Evolutionary conservation across 1,140 invertebrate genomes (phyloP).

Genomic region (Luehdorfia chinensis): DNA sequence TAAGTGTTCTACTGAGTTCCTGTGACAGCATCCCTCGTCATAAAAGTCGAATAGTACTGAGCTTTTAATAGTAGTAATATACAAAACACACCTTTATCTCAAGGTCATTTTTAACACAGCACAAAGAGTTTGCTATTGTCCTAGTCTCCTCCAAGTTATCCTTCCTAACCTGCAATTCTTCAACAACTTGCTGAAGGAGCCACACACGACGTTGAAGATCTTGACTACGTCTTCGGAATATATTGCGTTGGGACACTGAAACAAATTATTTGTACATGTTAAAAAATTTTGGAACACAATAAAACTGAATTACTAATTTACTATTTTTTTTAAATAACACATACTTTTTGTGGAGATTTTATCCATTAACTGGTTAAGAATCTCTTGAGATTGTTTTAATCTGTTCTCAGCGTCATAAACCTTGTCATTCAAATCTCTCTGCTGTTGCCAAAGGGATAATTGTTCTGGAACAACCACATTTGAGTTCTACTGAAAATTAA

Average conservation of each 20-base stretch:
- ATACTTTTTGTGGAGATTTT: too few relatives aligned
- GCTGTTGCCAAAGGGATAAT: slow-evolving; percentile 42
- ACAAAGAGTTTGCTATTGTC: slow-evolving; percentile 41
- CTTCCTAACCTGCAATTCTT: slow-evolving; percentile 40
- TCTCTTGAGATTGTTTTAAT: slow-evolving; percentile 25
- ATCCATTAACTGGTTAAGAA: slow-evolving; percentile 40
- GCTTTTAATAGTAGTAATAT: too few relatives aligned
- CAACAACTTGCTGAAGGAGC: slow-evolving; percentile 40
- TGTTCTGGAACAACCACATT: slow-evolving; percentile 42
- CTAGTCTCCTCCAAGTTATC: slow-evolving; percentile 41
- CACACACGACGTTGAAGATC: slow-evolving; percentile 41
- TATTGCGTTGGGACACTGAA: slow-evolving; percentile 46
- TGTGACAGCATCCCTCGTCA: too few relatives aligned
- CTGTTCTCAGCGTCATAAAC: slow-evolving; percentile 35
- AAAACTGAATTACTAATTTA: too few relatives aligned
- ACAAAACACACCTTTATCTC: slow-evolving; percentile 38
- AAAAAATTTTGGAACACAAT: too few relatives aligned
- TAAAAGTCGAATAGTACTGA: background rate
- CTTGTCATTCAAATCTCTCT: slow-evolving; percentile 35
- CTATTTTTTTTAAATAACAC: too few relatives aligned
- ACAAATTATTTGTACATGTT: too few relatives aligned
- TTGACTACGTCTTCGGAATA: slow-evolving; percentile 20
- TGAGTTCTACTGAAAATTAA: slow-evolving; percentile 14
- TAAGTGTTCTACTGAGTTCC: too few relatives aligned
- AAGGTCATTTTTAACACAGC: slow-evolving; percentile 21